Conservation (phyloP, 2,797 vertebrate genomes). For the Echeneis naucrates region DNA sequence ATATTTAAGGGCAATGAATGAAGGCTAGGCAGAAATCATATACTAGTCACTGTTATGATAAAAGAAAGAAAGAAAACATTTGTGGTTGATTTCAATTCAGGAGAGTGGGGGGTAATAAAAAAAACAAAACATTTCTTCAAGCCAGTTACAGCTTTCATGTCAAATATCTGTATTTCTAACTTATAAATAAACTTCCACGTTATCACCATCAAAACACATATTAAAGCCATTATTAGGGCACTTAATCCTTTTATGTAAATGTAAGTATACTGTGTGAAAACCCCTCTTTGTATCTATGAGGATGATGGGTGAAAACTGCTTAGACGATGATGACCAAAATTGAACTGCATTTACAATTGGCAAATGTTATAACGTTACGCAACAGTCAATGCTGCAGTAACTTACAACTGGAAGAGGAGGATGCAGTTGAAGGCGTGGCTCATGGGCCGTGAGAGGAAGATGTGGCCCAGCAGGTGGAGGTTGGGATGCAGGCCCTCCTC, state of each 20-base stretch:
- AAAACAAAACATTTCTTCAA: too few species aligned
- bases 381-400: slow-evolving; percentile 34
- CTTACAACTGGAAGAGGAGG: slow-evolving; percentile 85
- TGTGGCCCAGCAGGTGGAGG: slow-evolving; percentile 76
- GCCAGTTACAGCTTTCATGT: too few species aligned
- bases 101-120: too few species aligned
- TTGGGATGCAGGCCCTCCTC: slow-evolving; percentile 72
- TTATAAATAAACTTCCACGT: too few species aligned
- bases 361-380: slow-evolving; percentile 12
- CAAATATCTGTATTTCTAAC: too few species aligned
- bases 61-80: too few species aligned
- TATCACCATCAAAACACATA: too few species aligned
- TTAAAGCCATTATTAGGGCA: too few species aligned
- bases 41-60: too few species aligned
- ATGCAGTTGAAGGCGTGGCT: slow-evolving; percentile 80
- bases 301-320: slow-evolving; percentile 2
- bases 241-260: neutral
- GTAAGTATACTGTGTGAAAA: neutral
- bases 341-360: too few species aligned
- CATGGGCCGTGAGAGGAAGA: slow-evolving; percentile 81
- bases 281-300: too few species aligned
- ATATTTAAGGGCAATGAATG: neutral
- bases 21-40: neutral
- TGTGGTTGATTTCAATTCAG: neutral
- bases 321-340: neutral